Evolutionary conservation across 2,113 vertebrate species (phyloP).

Genomic region (Poeciliopsis turrubarensis): DNA sequence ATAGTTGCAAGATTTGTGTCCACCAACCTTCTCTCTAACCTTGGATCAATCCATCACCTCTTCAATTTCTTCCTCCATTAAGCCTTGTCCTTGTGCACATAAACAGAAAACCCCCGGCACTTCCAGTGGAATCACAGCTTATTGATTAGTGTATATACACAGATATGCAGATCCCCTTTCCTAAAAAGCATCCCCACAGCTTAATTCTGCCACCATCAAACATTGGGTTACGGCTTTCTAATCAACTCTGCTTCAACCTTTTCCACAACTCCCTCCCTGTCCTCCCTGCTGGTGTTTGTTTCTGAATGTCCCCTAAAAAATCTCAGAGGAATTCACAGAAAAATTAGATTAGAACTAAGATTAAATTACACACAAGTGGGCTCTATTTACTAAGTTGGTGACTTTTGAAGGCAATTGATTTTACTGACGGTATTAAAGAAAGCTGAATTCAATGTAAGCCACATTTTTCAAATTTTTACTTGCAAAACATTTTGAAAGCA

Average conservation of each 20-base stretch:
- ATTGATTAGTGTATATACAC: background rate
- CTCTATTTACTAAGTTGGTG: background rate
- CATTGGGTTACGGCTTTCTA: background rate
- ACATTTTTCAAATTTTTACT: background rate
- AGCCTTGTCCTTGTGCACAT: slow-evolving; percentile 33
- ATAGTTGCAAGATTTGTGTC: slow-evolving; percentile 74
- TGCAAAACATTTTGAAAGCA: background rate
- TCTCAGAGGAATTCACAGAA: background rate
- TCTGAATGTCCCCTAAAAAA: background rate
- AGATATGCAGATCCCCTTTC: background rate
- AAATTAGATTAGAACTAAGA: background rate
- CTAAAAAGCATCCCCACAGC: background rate
- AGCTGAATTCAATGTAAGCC: background rate
- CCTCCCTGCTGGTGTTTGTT: background rate
- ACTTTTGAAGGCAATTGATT: background rate
- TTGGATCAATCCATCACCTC: slow-evolving; percentile 65
- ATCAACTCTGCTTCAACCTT: background rate
- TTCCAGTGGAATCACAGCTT: slow-evolving; percentile 18
- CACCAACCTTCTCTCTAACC: slow-evolving; percentile 65
- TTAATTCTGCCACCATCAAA: background rate
- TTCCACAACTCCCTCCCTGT: background rate
- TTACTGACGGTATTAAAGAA: background rate
- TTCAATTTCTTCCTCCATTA: slow-evolving; percentile 64
- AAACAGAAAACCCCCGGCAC: background rate
- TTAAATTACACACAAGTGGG: background rate